Evolutionary conservation across 2,113 vertebrate genomes (phyloP), one percentile per base, ranked within the genome.

Genomic region (Rutilus rutilus): DNA sequence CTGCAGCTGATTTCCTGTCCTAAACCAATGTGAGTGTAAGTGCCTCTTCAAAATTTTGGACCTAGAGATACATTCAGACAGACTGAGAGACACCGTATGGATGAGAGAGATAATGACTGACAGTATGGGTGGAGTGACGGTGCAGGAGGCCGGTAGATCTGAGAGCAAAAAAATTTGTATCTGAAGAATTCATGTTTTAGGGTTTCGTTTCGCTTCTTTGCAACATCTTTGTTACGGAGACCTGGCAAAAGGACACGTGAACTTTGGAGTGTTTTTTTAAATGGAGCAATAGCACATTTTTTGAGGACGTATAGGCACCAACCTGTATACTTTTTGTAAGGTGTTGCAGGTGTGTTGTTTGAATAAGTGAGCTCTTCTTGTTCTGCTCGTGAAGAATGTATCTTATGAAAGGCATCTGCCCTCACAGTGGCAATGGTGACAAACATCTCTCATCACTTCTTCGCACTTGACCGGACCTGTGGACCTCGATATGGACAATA

Each of bases 81-180:
- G 47, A 65, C 4, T 25, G 82, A 57, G 42, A 57, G 47, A 78
- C 9, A 30, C 14, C 30, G 39, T 14, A 27, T 67, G 23, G 57
- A 39, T 73, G 52, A 47, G 42, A 86, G 86, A 75, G 86, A 65
- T 62, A 83, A 87, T 19, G 65, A 42, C 45, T 82, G 85, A 80
- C 71, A 88, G 60, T 50, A 8, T 25, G 65, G 10, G 69, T 33
- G 67, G 25, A 86, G 64, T 23, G 75, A 73, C 21, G 39, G 57
- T 19, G 65, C 60, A 60, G 19, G 30, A 67, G 19, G 8, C 23
- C 9, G 69, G 42, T n/a, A 64, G n/a, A 47, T 75, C 42, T 75
- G 2, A 50, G 23, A 50, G n/a, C 42, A 75, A 45, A 47, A 47
- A 30, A 42, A 47, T 45, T 8, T 27, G n/a, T 45, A 47, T 47